Conservation (phyloP, 1,140 invertebrate genomes). For the Dendroctonus valens region DNA sequence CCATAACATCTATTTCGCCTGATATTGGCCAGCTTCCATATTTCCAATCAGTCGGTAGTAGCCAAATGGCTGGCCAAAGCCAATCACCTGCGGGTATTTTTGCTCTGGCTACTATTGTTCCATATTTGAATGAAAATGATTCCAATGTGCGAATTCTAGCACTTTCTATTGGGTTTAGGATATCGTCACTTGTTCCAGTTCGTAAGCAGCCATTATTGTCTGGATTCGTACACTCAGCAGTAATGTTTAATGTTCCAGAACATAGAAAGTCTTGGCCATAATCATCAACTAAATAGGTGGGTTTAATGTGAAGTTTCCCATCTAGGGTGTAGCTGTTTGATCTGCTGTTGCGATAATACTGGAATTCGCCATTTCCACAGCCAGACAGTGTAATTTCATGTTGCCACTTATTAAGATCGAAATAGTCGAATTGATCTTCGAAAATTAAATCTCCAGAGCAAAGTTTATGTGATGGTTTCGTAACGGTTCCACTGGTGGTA, state of each 20-base stretch:
- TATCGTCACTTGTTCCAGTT: constrained; percentile 50
- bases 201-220: constrained; percentile 52
- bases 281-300: constrained; percentile 60
- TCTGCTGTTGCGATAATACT: constrained; percentile 67
- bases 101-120: constrained; percentile 64
- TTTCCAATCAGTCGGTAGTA: constrained; percentile 57
- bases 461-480: constrained; percentile 34
- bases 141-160: constrained; percentile 63
- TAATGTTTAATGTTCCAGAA: constrained; percentile 57
- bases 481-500: constrained; percentile 52
- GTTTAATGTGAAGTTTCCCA: constrained; percentile 60
- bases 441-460: constrained; percentile 62
- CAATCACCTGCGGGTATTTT: constrained; percentile 72
- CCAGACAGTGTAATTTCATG: constrained; percentile 66
- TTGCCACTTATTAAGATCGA: constrained; percentile 63
- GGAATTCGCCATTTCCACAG: constrained; percentile 72
- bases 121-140: constrained; percentile 67
- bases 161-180: constrained; percentile 63
- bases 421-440: constrained; percentile 62
- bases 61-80: constrained; percentile 69
- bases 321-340: constrained; percentile 61
- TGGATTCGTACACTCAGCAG: constrained; percentile 9
- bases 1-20: constrained; percentile 59
- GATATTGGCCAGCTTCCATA: constrained; percentile 59
- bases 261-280: constrained; percentile 58